Evolutionary conservation across 2,888 invertebrate genomes (phyloP).

Genomic region (Iselma pallidipennis): DNA sequence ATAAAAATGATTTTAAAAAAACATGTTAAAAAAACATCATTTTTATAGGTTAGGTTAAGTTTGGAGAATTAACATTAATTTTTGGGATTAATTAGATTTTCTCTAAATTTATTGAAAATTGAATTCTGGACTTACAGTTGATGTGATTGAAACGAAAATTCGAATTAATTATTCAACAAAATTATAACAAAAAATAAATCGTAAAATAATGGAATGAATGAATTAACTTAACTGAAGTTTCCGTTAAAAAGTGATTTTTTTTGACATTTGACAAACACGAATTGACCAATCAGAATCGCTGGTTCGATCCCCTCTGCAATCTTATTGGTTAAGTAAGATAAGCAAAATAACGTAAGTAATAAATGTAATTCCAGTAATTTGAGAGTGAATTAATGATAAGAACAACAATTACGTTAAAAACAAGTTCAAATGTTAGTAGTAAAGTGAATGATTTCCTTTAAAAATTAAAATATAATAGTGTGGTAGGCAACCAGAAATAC

Average conservation of each 20-base stretch:
- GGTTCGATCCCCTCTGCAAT: not conserved
- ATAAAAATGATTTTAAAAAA: not conserved
- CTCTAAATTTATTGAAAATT: too few species aligned
- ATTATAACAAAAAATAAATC: not conserved
- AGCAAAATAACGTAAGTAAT: too few species aligned
- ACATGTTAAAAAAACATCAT: not conserved
- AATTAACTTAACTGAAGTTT: not conserved
- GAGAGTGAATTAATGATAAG: too few species aligned
- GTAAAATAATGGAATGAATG: not conserved
- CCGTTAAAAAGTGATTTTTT: not conserved
- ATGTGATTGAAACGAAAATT: not conserved
- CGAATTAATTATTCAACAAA: not conserved
- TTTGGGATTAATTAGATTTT: not conserved
- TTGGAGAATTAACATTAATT: too few species aligned
- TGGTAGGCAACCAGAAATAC: too few species aligned
- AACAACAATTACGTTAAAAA: too few species aligned
- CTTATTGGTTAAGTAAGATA: too few species aligned
- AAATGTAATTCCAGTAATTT: too few species aligned
- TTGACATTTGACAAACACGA: not conserved
- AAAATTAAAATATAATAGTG: too few species aligned
- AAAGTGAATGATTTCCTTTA: too few species aligned
- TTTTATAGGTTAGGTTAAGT: not conserved
- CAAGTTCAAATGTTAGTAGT: too few species aligned
- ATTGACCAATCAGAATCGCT: not conserved
- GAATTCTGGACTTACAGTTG: not conserved